These are phyloP conservation scores for Cyclura pinguis DNA, from an alignment of 2,797 vertebrate genomes.

Conservation along the genomic window DNA sequence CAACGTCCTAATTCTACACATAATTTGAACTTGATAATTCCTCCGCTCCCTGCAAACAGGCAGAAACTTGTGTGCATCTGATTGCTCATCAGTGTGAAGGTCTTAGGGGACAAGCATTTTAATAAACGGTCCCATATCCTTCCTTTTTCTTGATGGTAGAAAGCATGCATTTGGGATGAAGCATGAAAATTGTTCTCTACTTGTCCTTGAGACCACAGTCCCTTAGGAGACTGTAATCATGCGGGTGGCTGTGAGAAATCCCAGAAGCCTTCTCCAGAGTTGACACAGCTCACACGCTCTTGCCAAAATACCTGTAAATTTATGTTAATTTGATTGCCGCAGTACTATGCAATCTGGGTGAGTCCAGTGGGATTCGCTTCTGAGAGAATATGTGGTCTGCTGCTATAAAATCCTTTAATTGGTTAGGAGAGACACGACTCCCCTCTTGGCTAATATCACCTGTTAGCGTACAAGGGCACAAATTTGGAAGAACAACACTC, in stretches of 20 bases:
- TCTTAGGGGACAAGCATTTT: slow-evolving; percentile 11
- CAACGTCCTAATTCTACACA: slow-evolving; percentile 60
- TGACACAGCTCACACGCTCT: not conserved
- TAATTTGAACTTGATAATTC: slow-evolving; percentile 11
- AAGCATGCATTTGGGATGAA: slow-evolving; percentile 1
- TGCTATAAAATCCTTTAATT: not conserved
- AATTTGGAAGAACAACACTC: not conserved
- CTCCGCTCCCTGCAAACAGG: slow-evolving; percentile 18
- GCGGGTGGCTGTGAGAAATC: not conserved
- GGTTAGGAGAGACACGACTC: not conserved
- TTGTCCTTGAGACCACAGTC: slow-evolving; percentile 8
- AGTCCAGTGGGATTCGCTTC: not conserved
- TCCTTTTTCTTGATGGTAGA: slow-evolving; percentile 10
- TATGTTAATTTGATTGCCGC: not conserved
- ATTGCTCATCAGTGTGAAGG: slow-evolving; percentile 64
- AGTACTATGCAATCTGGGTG: not conserved
- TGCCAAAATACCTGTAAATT: not conserved
- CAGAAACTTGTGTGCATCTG: slow-evolving; percentile 37
- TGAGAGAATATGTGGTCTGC: not conserved
- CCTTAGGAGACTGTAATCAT: not conserved
- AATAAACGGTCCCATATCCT: not conserved
- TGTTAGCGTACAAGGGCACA: not conserved
- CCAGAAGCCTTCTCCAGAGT: not conserved
- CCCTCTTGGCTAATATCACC: not conserved
- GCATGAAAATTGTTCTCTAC: not conserved